Conservation (phyloP, 2,113 vertebrate genomes). For the Mustelus asterias region DNA sequence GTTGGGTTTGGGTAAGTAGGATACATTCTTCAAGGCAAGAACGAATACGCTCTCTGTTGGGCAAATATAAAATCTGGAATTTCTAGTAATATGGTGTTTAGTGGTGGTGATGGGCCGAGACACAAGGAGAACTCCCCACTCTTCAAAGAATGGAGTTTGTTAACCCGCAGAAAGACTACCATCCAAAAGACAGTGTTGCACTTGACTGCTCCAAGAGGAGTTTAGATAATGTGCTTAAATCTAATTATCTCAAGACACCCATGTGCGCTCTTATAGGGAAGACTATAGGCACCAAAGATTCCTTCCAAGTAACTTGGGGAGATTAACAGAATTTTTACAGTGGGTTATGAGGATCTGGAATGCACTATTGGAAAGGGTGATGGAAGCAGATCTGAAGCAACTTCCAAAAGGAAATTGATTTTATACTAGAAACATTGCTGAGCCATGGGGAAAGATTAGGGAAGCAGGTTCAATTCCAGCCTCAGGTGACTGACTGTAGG, state of each 20-base stretch:
- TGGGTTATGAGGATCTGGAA: neutral
- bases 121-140: neutral
- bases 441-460: neutral
- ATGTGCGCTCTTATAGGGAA: neutral
- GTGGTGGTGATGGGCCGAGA: neutral
- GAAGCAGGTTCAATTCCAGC: too few species aligned
- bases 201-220: neutral
- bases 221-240: neutral
- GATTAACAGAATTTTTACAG: neutral
- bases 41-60: neutral
- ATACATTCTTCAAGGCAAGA: too few species aligned
- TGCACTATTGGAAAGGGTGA: neutral
- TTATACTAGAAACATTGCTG: neutral
- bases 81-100: too few species aligned
- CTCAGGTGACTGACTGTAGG: too few species aligned
- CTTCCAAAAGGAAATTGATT: neutral
- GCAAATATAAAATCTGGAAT: neutral
- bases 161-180: neutral
- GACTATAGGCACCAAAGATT: too few species aligned
- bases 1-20: neutral
- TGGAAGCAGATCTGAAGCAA: neutral
- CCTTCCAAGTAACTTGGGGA: neutral
- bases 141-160: neutral
- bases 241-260: neutral
- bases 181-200: neutral